Percentiles rank a stretch among this genome's conserved stretches.
Evolutionary conservation across 92 coral and sea anemone species (phyloP).

Genomic region (Chrysogorgia sp.): DNA sequence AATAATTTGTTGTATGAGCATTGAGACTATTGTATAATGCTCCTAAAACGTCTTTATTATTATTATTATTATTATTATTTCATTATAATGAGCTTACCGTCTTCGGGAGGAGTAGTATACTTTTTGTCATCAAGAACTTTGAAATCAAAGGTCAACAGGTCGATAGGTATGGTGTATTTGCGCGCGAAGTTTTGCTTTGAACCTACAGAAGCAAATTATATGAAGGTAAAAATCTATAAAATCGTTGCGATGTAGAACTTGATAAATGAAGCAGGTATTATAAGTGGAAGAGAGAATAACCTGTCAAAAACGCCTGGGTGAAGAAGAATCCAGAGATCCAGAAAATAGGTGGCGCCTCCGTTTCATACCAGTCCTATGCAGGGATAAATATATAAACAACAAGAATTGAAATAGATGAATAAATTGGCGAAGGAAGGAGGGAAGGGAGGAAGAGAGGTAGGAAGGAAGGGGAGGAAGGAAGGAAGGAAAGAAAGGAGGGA

Average conservation of each 20-base stretch:
- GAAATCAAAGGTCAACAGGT: slow-evolving; percentile 86
- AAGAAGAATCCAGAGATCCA: slow-evolving; percentile 98
- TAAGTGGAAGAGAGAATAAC: neutral
- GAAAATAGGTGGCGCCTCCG: slow-evolving; percentile 86
- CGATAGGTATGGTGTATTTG: slow-evolving; percentile 97
- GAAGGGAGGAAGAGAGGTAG: neutral
- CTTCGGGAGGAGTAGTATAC: slow-evolving; percentile 90
- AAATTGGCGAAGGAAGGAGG: neutral
- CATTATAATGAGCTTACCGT: no score
- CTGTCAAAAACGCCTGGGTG: slow-evolving; percentile 97
- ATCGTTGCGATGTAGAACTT: neutral
- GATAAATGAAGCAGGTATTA: neutral
- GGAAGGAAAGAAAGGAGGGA: neutral
- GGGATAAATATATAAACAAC: neutral
- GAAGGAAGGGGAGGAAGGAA: neutral
- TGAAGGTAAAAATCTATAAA: neutral
- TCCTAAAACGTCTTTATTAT: no score
- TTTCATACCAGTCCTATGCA: slow-evolving; percentile 90
- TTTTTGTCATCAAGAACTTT: slow-evolving; percentile 91
- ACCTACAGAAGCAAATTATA: slow-evolving; percentile 36
- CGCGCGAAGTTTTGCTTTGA: slow-evolving; percentile 98
- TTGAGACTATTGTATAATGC: no score
- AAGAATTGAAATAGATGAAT: neutral
- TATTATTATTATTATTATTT: no score
- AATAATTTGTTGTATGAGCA: no score